Percentiles rank a stretch among this genome's conserved stretches.
Evolutionary conservation across 1,140 invertebrate species (phyloP).

Genomic region (Rhagoletis pomonella): DNA sequence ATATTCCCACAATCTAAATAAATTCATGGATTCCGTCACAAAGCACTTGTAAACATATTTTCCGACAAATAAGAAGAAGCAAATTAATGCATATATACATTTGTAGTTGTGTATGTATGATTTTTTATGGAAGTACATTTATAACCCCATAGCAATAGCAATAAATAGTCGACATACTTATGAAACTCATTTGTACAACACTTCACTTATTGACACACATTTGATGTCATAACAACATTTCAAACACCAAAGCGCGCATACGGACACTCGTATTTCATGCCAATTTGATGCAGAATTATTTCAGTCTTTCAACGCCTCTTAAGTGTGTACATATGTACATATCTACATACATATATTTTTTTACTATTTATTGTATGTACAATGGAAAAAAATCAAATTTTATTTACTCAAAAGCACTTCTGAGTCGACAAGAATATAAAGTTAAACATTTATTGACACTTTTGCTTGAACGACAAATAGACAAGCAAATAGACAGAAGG

Average conservation of each 20-base stretch:
- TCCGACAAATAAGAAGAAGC: background rate
- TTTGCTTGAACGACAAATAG: conserved; percentile 40
- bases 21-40: too few relatives aligned
- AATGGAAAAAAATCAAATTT: conserved; percentile 43
- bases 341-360: background rate
- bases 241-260: background rate
- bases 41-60: conserved; percentile 8
- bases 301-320: background rate
- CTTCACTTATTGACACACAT: conserved; percentile 50
- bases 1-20: too few relatives aligned
- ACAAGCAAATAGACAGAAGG: background rate
- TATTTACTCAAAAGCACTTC: conserved; percentile 48
- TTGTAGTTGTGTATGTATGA: background rate
- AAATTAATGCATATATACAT: too few relatives aligned
- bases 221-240: conserved; percentile 31
- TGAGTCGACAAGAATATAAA: conserved; percentile 46
- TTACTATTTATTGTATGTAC: background rate
- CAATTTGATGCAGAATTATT: conserved; percentile 39
- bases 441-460: conserved; percentile 45
- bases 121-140: background rate
- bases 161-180: conserved; percentile 38
- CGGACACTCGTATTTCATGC: background rate
- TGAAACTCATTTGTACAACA: conserved; percentile 42
- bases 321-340: too few relatives aligned
- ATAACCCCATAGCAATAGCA: background rate